These are phyloP conservation scores for Formica selysi DNA, from an alignment of 1,140 invertebrate species.

Conservation along the genomic window DNA sequence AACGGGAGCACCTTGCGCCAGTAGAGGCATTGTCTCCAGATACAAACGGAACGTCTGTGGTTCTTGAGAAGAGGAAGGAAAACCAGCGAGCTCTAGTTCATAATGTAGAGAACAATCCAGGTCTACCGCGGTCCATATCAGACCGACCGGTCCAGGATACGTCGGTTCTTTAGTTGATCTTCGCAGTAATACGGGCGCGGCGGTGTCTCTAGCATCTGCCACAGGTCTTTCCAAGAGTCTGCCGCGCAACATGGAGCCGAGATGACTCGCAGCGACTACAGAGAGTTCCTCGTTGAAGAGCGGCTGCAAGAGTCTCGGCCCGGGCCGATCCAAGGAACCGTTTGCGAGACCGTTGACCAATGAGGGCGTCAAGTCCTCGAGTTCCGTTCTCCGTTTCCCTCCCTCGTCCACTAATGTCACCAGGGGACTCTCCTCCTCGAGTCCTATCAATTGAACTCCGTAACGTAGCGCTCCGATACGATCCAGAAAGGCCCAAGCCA, in stretches of 20 bases:
- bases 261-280: conserved; percentile 90
- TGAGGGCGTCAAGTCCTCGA: conserved; percentile 90
- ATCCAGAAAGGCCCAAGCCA: conserved; percentile 93
- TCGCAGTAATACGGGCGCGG: conserved; percentile 89
- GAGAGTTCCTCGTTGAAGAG: conserved; percentile 93
- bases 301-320: conserved; percentile 91
- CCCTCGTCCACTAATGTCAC: conserved; percentile 91
- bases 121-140: conserved; percentile 94
- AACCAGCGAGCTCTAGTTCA: conserved; percentile 88
- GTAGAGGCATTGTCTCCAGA: conserved; percentile 89
- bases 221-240: conserved; percentile 89
- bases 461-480: conserved; percentile 90
- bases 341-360: conserved; percentile 89
- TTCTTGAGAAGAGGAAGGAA: conserved; percentile 70
- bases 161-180: conserved; percentile 84
- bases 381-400: conserved; percentile 89
- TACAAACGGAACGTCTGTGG: conserved; percentile 86
- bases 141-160: conserved; percentile 88
- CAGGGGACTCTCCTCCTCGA: conserved; percentile 87
- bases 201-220: conserved; percentile 91
- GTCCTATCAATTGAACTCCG: conserved; percentile 89
- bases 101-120: conserved; percentile 94
- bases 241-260: conserved; percentile 88
- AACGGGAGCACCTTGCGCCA: conserved; percentile 89
- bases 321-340: conserved; percentile 89